Percentiles rank a stretch among this genome's conserved stretches.
Evolutionary conservation across 2,888 invertebrate genomes (phyloP).

Genomic region (Morpho achilles): DNA sequence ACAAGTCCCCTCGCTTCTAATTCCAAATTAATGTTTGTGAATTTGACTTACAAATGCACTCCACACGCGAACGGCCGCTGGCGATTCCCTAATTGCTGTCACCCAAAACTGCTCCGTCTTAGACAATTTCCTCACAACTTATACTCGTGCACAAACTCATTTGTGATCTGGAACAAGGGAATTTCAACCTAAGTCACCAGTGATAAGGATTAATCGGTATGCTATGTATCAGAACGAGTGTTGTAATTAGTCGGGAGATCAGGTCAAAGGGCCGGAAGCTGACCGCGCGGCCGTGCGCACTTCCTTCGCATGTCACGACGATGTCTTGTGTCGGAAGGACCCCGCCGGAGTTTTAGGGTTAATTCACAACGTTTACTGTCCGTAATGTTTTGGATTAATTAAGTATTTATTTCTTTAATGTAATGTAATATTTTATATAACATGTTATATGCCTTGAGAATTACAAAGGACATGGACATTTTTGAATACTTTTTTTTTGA

Average conservation of each 20-base stretch:
- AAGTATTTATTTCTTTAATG: background rate
- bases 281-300: slow-evolving; percentile 62
- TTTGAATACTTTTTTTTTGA: too few relatives aligned
- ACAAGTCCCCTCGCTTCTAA: slow-evolving; percentile 10
- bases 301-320: slow-evolving; percentile 54
- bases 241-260: slow-evolving; percentile 60
- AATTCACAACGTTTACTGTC: slow-evolving; percentile 7
- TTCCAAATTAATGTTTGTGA: slow-evolving; percentile 21
- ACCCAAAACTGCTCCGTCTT: slow-evolving; percentile 54
- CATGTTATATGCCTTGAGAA: too few relatives aligned
- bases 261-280: slow-evolving; percentile 74
- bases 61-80: slow-evolving; percentile 27
- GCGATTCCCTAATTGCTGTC: slow-evolving; percentile 40
- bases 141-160: slow-evolving; percentile 41
- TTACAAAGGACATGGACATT: too few relatives aligned
- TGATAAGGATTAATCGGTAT: slow-evolving; percentile 28
- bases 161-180: slow-evolving; percentile 32
- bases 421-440: too few relatives aligned
- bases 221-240: slow-evolving; percentile 21
- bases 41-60: slow-evolving; percentile 28
- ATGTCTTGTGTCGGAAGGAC: slow-evolving; percentile 55
- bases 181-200: slow-evolving; percentile 33
- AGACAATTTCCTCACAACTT: slow-evolving; percentile 56
- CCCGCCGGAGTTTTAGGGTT: slow-evolving; percentile 41
- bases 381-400: slow-evolving; percentile 1